These are phyloP conservation scores for Emydura subglobosa DNA, from an alignment of 2,113 vertebrate genomes.

Conservation along the genomic window DNA sequence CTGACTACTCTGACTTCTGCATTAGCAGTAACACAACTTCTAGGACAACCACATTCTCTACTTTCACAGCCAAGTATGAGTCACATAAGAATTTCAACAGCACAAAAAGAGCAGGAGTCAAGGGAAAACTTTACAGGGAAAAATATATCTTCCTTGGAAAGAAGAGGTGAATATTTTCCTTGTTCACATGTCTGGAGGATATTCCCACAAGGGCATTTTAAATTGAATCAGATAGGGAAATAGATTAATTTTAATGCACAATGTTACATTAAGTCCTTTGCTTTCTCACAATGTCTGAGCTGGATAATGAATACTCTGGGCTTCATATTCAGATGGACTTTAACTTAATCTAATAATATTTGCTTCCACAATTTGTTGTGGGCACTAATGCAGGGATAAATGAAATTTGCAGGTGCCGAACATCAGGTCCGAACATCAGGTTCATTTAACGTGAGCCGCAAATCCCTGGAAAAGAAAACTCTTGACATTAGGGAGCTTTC, in stretches of 20 bases:
- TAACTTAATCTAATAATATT: not conserved
- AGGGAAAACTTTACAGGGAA: not conserved
- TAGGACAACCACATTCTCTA: not conserved
- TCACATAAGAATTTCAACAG: not conserved
- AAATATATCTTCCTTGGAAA: not conserved
- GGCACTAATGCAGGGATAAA: not conserved
- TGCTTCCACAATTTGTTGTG: not conserved
- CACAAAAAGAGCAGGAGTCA: not conserved
- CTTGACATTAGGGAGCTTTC: not conserved
- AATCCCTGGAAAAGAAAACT: accelerated
- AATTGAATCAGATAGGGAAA: not conserved
- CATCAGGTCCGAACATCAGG: not conserved
- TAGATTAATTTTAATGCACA: not conserved
- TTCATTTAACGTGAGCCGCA: not conserved
- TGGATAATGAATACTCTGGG: not conserved
- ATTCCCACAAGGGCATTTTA: not conserved
- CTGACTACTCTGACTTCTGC: not conserved
- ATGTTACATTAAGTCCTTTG: not conserved
- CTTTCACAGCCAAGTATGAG: not conserved
- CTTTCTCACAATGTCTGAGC: not conserved
- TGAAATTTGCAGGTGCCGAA: not conserved
- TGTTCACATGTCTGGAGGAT: not conserved
- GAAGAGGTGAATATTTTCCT: accelerated
- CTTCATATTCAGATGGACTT: not conserved
- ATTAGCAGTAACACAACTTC: not conserved